Percentiles rank a stretch among this genome's conserved stretches.
Conservation (phyloP, 2,797 vertebrate genomes). For the Cossypha heuglini region DNA sequence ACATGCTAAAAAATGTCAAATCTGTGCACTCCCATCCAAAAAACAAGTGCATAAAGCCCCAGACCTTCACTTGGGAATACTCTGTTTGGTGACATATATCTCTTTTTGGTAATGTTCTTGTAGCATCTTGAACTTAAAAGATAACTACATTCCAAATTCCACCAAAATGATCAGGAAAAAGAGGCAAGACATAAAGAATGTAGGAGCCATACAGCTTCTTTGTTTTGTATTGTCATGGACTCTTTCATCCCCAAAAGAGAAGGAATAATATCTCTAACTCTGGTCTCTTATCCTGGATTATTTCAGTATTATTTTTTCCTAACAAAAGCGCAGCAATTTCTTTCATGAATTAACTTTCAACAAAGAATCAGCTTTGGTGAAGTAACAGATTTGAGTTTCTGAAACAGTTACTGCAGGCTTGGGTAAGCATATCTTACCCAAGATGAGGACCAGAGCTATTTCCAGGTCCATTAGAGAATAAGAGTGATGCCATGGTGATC, state of each 20-base stretch:
- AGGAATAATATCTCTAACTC: neutral
- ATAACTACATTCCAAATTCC: neutral
- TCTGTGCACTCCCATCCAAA: neutral
- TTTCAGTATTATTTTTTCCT: neutral
- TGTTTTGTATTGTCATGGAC: neutral
- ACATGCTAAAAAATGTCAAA: neutral
- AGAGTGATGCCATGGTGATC: neutral
- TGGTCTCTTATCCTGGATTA: neutral
- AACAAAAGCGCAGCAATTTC: neutral
- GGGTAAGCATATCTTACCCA: neutral
- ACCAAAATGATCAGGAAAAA: neutral
- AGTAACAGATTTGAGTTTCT: neutral
- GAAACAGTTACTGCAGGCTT: neutral
- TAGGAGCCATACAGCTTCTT: neutral
- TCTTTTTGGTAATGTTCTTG: neutral
- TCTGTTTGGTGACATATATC: neutral
- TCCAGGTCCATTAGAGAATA: neutral
- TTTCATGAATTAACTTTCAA: neutral
- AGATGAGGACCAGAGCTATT: neutral
- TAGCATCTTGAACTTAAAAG: neutral
- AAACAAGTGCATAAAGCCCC: neutral
- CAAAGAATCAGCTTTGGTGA: neutral
- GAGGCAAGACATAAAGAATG: neutral
- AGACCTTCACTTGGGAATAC: neutral
- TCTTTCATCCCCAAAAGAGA: neutral